Percentiles rank a stretch among this genome's conserved stretches.
Conservation (phyloP, 2,113 vertebrate genomes). For the Neotoma lepida region DNA sequence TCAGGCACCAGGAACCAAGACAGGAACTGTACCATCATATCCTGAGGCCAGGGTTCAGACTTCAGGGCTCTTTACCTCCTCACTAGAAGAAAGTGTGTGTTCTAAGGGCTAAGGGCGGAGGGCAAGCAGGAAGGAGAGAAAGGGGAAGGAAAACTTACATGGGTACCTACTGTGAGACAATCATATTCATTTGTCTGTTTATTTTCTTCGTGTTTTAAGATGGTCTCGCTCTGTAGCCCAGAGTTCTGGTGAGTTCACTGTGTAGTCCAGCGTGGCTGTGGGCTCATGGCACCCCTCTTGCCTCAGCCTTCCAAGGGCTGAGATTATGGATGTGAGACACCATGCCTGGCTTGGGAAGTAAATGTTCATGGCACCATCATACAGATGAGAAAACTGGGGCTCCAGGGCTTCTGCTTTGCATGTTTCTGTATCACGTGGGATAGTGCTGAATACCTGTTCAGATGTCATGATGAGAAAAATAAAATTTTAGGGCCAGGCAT, state of each 20-base stretch:
- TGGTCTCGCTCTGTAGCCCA: background rate
- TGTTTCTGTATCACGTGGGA: background rate
- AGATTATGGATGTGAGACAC: background rate
- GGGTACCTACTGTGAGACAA: background rate
- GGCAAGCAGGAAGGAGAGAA: background rate
- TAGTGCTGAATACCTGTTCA: background rate
- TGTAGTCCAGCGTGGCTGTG: background rate
- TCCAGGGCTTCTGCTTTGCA: background rate
- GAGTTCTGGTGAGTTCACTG: background rate
- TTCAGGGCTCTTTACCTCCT: background rate
- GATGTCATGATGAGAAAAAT: background rate
- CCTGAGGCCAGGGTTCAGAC: background rate
- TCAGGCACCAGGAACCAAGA: background rate
- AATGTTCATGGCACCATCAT: background rate
- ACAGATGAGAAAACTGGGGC: conserved; percentile 2
- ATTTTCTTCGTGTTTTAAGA: background rate
- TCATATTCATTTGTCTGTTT: background rate
- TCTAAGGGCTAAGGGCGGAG: background rate
- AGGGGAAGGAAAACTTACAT: background rate
- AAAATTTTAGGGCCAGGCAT: background rate
- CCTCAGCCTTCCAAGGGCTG: background rate
- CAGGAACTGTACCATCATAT: background rate
- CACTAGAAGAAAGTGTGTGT: background rate
- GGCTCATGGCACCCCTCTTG: background rate
- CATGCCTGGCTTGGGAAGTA: background rate